These are phyloP conservation scores for Cynopterus brachyotis DNA, from an alignment of 2,113 vertebrate genomes.

Conservation along the genomic window DNA sequence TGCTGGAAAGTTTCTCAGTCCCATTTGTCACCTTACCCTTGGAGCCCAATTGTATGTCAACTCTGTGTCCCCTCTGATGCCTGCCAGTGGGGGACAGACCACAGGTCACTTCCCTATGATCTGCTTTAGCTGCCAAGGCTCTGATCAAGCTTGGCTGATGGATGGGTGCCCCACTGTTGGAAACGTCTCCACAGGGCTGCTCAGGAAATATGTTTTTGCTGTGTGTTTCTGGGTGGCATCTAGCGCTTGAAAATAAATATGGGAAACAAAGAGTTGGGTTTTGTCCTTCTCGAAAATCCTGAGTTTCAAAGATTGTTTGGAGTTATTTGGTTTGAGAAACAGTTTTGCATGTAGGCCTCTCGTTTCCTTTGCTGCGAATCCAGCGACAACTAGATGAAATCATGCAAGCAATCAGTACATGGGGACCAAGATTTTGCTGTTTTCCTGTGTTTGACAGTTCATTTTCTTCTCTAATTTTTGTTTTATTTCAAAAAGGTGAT, in stretches of 20 bases:
- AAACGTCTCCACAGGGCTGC: neutral
- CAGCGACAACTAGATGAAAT: neutral
- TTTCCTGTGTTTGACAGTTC: neutral
- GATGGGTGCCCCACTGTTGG: neutral
- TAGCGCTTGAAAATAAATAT: neutral
- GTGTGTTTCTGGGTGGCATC: neutral
- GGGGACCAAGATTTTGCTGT: neutral
- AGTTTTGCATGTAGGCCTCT: neutral
- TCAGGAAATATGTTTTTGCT: neutral
- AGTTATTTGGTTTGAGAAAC: neutral
- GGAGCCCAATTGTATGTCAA: conserved; percentile 46
- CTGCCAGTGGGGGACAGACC: neutral
- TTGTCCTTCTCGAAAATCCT: neutral
- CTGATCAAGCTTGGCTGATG: conserved; percentile 50
- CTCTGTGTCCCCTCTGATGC: conserved; percentile 7
- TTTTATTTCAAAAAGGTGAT: neutral
- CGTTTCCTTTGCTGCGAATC: neutral
- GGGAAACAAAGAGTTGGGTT: neutral
- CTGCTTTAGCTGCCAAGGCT: conserved; percentile 15
- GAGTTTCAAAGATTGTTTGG: neutral
- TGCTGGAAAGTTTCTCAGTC: conserved; percentile 58
- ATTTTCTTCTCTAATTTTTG: neutral
- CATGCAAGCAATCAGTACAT: rapidly evolving
- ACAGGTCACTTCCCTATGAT: conserved; percentile 43
- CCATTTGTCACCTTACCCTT: conserved; percentile 66